Evolutionary conservation across 2,113 vertebrate genomes (phyloP), one percentile per base, ranked within the genome.

Genomic region (Aptenodytes patagonicus): DNA sequence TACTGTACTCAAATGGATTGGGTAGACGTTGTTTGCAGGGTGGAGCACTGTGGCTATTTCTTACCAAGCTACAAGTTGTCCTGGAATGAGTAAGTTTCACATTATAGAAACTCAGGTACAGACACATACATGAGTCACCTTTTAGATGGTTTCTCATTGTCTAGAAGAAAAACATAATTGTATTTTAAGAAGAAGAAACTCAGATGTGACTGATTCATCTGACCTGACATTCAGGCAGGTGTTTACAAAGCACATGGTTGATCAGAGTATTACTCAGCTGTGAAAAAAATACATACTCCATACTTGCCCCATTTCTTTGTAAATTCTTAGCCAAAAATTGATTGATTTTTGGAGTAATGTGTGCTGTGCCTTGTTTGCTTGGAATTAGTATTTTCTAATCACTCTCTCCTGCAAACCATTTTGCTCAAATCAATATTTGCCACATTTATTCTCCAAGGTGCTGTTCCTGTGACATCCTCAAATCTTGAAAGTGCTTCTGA

Each of bases 141-240:
- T n/a, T 84, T 18, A 73, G 83, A 81, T 66, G 51, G 18, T 62
- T 89, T 91, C 68, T 87, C 4, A 47, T 78, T 91, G 64, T 92
- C n/a, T 89, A 81, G 49, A 76, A 78, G 62, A 26, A 51, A 68
- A 88, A 81, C 20, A 14, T 70, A 44, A 60, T 46, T 89, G 55
- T 81, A 52, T 84, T 75, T 90, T 70, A 94, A 89, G 42, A 93
- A 65, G 31, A 46, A 92, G 38, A 49, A 81, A 11, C 52, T 87
- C 73, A 90, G 66, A 72, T 90, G 28, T 84, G 90, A 87, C 92
- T 94, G 90, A 97, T 87, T 96, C 95, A 95, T 96, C 78, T 94
- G 92, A 91, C 90, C 78, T 95, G 93, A 94, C 84, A 91, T 95
- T 95, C 87, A 91, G 49, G 70, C 52, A 89, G 61, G 84, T 95